A percentile compares a stretch with the other conserved stretches of the same genome.
These are phyloP conservation scores for Azorinus chamasolen DNA, from an alignment of 2,888 invertebrate genomes.

Conservation along the genomic window DNA sequence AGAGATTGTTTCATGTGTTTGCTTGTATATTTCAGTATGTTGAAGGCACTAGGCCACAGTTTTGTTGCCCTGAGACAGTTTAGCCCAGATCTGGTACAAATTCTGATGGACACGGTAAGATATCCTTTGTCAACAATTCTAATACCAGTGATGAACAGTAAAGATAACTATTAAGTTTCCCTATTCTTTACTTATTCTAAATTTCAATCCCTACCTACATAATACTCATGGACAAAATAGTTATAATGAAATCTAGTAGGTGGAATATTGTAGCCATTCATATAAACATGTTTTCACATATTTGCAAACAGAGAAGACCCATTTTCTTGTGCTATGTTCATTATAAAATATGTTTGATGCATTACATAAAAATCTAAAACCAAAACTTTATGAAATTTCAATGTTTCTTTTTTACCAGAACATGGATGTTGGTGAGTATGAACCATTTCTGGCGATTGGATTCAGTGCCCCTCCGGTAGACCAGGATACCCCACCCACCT, in stretches of 20 bases:
- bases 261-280: too few relatives aligned
- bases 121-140: neutral
- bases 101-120: conserved; percentile 84
- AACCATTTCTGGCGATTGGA: conserved; percentile 83
- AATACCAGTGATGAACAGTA: neutral
- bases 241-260: too few relatives aligned
- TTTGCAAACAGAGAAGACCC: too few relatives aligned
- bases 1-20: too few relatives aligned
- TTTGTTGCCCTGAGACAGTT: conserved; percentile 83
- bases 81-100: conserved; percentile 85
- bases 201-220: too few relatives aligned
- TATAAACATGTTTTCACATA: too few relatives aligned
- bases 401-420: conserved; percentile 81
- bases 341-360: neutral
- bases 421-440: conserved; percentile 85
- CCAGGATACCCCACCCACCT: conserved; percentile 83
- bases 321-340: neutral
- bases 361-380: conserved; percentile 1
- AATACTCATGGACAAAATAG: too few relatives aligned
- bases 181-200: too few relatives aligned
- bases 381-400: too few relatives aligned
- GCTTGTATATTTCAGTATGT: conserved; percentile 78
- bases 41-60: conserved; percentile 81
- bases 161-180: too few relatives aligned
- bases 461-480: conserved; percentile 86